These are phyloP conservation scores for Scyliorhinus canicula DNA, from an alignment of 2,797 vertebrate genomes.

Conservation along the genomic window DNA sequence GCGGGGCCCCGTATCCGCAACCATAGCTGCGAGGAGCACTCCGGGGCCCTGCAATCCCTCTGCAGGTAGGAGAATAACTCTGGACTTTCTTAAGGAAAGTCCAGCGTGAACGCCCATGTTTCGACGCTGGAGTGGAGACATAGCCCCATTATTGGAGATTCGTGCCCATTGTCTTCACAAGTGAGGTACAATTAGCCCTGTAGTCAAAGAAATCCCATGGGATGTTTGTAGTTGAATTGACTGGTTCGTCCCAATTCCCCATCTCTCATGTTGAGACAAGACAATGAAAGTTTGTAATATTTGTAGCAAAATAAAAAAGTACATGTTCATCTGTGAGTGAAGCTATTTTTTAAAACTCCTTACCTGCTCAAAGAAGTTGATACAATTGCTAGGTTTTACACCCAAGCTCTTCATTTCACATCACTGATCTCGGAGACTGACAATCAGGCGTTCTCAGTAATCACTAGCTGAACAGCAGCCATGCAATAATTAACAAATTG, in stretches of 20 bases:
- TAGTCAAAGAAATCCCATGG: not conserved
- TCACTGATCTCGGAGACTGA: not conserved
- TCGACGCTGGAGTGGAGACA: too few relatives aligned
- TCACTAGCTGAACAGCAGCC: not conserved
- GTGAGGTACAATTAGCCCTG: not conserved
- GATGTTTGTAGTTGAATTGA: not conserved
- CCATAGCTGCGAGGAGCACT: too few relatives aligned
- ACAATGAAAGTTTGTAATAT: not conserved
- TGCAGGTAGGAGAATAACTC: too few relatives aligned
- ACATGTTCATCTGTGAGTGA: not conserved
- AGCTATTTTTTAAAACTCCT: not conserved
- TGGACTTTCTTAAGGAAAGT: too few relatives aligned
- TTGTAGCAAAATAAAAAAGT: not conserved
- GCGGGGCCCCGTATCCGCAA: too few relatives aligned
- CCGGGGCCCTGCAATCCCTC: too few relatives aligned
- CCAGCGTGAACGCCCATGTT: too few relatives aligned
- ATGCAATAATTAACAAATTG: not conserved
- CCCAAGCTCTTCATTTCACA: not conserved
- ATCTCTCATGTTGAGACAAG: not conserved
- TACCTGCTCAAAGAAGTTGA: not conserved
- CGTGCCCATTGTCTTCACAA: not conserved
- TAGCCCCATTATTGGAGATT: too few relatives aligned
- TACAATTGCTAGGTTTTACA: not conserved
- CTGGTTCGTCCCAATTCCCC: not conserved
- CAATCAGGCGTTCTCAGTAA: not conserved